Conservation (phyloP, 2,797 vertebrate genomes). For the Sebastes hubbsi region DNA sequence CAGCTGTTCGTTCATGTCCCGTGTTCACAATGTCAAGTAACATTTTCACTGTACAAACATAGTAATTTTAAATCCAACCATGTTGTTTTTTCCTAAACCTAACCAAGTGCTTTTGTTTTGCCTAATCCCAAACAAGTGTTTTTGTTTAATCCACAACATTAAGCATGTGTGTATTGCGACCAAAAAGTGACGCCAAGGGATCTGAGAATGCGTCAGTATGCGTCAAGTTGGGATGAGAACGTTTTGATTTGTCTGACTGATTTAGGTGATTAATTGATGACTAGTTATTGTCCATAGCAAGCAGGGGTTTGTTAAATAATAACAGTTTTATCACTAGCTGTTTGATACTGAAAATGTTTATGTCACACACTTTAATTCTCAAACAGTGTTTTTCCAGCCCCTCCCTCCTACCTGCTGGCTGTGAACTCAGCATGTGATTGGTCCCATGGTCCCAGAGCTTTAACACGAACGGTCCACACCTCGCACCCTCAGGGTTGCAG, state of each 20-base stretch:
- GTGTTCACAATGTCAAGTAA: no score
- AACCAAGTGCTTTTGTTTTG: no score
- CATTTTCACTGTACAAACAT: no score
- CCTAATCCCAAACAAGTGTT: no score
- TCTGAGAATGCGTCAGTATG: no score
- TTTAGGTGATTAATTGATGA: neutral
- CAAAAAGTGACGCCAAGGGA: no score
- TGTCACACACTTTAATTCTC: neutral
- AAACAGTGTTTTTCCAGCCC: neutral
- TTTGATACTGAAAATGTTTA: neutral
- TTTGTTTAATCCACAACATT: no score
- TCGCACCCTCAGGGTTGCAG: conserved; percentile 29
- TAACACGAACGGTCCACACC: conserved; percentile 26
- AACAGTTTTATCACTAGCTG: neutral
- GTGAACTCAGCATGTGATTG: conserved; percentile 18
- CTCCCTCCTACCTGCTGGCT: conserved; percentile 10
- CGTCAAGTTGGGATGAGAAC: no score
- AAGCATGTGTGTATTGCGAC: no score
- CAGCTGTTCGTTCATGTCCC: no score
- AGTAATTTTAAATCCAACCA: no score
- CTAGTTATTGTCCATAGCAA: neutral
- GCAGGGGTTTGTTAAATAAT: neutral
- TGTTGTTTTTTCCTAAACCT: no score
- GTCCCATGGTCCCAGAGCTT: conserved; percentile 17
- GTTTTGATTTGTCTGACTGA: neutral